Percentiles rank a stretch among this genome's conserved stretches.
phyloP scores from a whole-genome alignment of 1,140 invertebrate species.

The Chrysomallon squamiferum region DNA sequence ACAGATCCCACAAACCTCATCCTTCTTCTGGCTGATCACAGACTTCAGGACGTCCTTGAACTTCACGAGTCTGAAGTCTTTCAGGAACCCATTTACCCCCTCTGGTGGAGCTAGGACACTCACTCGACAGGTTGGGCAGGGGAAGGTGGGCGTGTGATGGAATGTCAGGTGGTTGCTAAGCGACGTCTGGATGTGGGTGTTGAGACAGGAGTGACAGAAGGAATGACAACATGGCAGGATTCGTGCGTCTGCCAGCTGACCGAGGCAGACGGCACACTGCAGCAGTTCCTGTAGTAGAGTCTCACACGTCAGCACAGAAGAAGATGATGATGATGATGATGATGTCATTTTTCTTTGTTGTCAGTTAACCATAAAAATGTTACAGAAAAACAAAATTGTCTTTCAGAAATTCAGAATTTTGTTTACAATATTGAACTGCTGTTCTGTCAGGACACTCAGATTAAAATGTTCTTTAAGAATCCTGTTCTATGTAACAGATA shows the following conservation, averaged over 20 bases:
- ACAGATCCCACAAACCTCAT: constrained; percentile 18
- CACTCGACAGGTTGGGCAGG: constrained; percentile 28
- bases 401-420: no score
- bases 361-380: no score
- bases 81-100: constrained; percentile 14
- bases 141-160: constrained; percentile 1
- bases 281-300: constrained; percentile 14
- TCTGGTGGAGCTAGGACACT: constrained; percentile 2
- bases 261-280: constrained; percentile 32
- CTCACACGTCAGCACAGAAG: no score
- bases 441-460: no score
- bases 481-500: no score
- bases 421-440: no score
- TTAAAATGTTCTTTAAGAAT: no score
- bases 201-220: constrained; percentile 65
- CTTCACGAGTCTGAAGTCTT: constrained; percentile 26
- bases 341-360: no score
- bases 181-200: constrained; percentile 31
- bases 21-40: neutral
- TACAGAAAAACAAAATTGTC: no score
- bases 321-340: no score
- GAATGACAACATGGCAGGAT: constrained; percentile 36
- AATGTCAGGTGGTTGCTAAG: neutral
- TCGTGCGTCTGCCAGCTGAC: constrained; percentile 14
- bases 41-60: constrained; percentile 17